phyloP scores from a whole-genome alignment of 2,113 vertebrate species.

The Aleadryas rufinucha region DNA sequence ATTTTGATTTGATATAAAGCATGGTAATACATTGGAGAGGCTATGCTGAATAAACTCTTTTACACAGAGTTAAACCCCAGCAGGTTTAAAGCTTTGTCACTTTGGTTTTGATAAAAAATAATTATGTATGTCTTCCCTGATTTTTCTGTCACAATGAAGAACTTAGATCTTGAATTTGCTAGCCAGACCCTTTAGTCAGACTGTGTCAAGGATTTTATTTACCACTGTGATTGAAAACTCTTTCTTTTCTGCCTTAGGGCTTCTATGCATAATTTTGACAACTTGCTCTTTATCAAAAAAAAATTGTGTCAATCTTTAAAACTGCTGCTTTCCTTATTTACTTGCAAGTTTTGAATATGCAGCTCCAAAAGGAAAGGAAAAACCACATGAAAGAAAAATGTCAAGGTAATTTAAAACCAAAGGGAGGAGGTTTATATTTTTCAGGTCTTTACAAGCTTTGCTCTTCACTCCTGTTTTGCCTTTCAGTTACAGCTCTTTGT shows the following conservation, averaged over 20 bases:
- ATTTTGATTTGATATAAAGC: constrained; percentile 12
- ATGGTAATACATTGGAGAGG: neutral
- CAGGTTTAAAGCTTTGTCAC: constrained; percentile 26
- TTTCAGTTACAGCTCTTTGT: neutral
- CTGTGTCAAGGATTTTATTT: constrained; percentile 56
- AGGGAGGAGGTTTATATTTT: constrained; percentile 6
- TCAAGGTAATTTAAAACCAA: constrained; percentile 32
- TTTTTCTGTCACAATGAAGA: constrained; percentile 7
- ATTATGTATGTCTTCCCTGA: constrained; percentile 36
- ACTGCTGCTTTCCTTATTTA: constrained; percentile 37
- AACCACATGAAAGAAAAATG: neutral
- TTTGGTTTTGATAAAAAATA: constrained; percentile 44
- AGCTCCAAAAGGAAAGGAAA: constrained; percentile 25
- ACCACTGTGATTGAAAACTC: constrained; percentile 38
- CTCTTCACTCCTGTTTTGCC: neutral
- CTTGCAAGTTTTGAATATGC: constrained; percentile 41
- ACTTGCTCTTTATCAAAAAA: constrained; percentile 60
- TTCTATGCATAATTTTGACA: constrained; percentile 57
- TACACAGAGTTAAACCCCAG: neutral
- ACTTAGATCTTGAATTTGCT: constrained; percentile 17
- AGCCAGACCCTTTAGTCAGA: constrained; percentile 26
- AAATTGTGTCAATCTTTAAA: constrained; percentile 61
- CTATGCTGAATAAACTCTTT: neutral
- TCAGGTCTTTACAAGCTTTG: neutral
- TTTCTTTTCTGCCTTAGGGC: constrained; percentile 38